Evolutionary conservation across 2,888 invertebrate species (phyloP), one percentile per base, ranked within the genome.

Genomic region (Cephalotes varians): DNA sequence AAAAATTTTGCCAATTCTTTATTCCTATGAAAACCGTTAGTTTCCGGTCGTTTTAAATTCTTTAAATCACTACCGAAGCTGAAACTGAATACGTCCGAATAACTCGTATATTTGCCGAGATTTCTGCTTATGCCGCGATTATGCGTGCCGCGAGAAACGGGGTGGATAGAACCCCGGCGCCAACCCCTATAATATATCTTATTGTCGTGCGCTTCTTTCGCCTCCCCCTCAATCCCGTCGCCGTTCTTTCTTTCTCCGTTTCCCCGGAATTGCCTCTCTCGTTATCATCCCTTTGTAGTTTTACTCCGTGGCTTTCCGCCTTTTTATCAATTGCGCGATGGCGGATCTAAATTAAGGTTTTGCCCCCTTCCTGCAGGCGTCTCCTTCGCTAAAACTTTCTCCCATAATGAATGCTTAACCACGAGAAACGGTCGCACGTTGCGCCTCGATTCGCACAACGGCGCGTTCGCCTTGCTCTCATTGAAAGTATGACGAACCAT

Each of bases 111-210:
- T 28, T 77, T 15, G 18, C 25, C 7, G 5, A 21, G n/a, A 18
- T 77, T 74, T 56, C 69, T 47, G 44, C 56, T 79, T 79, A 79
- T 58, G 9, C 12, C 71, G 56, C 77, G 69, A 77, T 77, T 69
- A 77, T 77, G 77, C 77, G 77, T 67, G 34, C 5, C 54, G 31
- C 47, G 76, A 67, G 67, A 67, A 77, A 67, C 37, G 54, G 67
- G 49, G 34, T 64, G 69, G 56, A 25, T 56, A 12, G 28, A 67
- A 44, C 15, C n/a, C 56, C 28, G 77, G 44, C 37, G 31, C 56
- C 56, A 79, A 69, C 56, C 77, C 69, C 56, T 69, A 47, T 25
- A 77, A 79, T 69, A 79, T 69, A 79, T 79, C 77, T 79, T 77
- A 77, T 77, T 77, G 77, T 77, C 67, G 40, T 18, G 31, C 31